A percentile compares a stretch with the other conserved stretches of the same genome.
These are phyloP conservation scores for Aphis craccivora DNA, from an alignment of 1,140 invertebrate genomes.

Conservation along the genomic window DNA sequence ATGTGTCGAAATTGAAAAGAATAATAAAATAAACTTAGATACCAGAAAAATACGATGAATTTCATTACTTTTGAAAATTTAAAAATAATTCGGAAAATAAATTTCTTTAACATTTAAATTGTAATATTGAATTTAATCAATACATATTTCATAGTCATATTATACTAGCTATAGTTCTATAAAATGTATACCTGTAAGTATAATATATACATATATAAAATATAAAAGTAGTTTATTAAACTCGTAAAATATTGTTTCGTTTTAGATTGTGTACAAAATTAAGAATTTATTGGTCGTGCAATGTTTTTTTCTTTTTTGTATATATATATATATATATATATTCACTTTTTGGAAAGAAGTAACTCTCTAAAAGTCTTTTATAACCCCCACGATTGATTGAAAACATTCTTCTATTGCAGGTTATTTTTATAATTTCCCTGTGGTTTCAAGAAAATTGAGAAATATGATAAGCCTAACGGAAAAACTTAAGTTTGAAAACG, in stretches of 20 bases:
- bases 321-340: background rate
- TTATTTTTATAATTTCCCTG: slow-evolving; percentile 7
- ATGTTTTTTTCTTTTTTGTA: background rate
- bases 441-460: background rate
- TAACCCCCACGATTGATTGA: background rate
- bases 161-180: background rate
- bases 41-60: background rate
- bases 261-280: background rate
- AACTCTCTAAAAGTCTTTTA: background rate
- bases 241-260: background rate
- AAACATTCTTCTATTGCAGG: background rate
- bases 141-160: background rate
- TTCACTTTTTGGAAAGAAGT: slow-evolving; percentile 17
- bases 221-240: background rate
- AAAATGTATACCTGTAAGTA: too few relatives aligned
- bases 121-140: background rate
- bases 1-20: background rate
- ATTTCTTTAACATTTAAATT: background rate
- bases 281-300: background rate
- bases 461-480: background rate
- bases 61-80: background rate
- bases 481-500: background rate
- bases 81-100: background rate
- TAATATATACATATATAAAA: background rate
- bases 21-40: background rate